phyloP scores from a whole-genome alignment of 2,888 invertebrate genomes.

The Epistrophe grossulariae region DNA sequence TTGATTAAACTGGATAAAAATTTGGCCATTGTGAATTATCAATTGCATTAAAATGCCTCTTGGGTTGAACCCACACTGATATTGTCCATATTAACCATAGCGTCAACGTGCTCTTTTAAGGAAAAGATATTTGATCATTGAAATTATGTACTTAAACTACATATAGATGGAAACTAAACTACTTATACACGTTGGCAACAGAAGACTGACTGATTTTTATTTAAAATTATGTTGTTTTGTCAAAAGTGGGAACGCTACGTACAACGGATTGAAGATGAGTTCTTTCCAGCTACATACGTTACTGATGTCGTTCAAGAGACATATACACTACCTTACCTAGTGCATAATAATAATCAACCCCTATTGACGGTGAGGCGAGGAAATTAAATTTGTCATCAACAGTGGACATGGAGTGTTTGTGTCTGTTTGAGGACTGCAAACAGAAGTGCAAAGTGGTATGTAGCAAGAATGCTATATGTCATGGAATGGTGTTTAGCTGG shows the following conservation, averaged over 20 bases:
- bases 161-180: too few relatives aligned
- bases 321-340: background rate
- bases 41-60: too few relatives aligned
- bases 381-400: conserved; percentile 76
- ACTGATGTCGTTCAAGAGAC: conserved; percentile 47
- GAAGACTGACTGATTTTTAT: too few relatives aligned
- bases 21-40: too few relatives aligned
- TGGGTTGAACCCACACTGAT: too few relatives aligned
- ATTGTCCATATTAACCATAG: too few relatives aligned
- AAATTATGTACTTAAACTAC: too few relatives aligned
- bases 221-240: too few relatives aligned
- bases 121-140: too few relatives aligned
- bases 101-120: too few relatives aligned
- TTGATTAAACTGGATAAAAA: too few relatives aligned
- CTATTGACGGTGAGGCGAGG: conserved; percentile 73
- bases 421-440: conserved; percentile 74
- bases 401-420: conserved; percentile 74
- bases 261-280: conserved; percentile 16
- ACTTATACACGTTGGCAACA: too few relatives aligned
- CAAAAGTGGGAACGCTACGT: conserved; percentile 14
- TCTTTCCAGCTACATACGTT: conserved; percentile 3
- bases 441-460: conserved; percentile 75
- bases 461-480: conserved; percentile 62
- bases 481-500: conserved; percentile 22
- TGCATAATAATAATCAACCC: conserved; percentile 71